Conservation (phyloP, 2,797 vertebrate genomes). For the Carduelis carduelis region DNA sequence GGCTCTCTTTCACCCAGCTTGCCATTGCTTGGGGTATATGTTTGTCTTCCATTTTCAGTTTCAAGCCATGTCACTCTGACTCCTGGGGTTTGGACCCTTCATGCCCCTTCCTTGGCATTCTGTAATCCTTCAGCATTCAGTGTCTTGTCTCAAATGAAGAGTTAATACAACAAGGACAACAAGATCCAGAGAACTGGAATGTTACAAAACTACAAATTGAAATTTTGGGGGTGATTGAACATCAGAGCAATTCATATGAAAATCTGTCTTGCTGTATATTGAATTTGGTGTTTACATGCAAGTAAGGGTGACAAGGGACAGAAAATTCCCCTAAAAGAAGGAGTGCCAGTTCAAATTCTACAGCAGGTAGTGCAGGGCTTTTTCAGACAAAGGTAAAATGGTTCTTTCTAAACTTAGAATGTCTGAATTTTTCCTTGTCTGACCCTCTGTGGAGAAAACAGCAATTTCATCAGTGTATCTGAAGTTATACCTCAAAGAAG, state of each 20-base stretch:
- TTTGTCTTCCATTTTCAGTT: neutral
- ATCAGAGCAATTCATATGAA: neutral
- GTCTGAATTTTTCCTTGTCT: neutral
- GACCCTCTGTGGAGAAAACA: neutral
- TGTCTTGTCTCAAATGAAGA: neutral
- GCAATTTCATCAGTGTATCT: neutral
- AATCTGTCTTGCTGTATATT: neutral
- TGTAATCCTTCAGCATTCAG: neutral
- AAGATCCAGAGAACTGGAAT: neutral
- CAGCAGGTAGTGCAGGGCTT: neutral
- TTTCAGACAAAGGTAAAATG: neutral
- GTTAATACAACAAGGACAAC: neutral
- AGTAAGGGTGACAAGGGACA: neutral
- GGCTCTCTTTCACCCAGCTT: neutral
- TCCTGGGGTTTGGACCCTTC: neutral
- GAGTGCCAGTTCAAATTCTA: neutral
- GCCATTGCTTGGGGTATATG: neutral
- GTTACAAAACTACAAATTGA: neutral
- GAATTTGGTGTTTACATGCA: neutral
- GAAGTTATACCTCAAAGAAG: neutral
- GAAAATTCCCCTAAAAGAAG: neutral
- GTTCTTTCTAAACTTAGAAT: neutral
- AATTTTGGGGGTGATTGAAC: neutral
- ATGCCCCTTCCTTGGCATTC: neutral
- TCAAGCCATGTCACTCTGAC: neutral